Percentiles rank a stretch among this genome's conserved stretches.
phyloP scores from a whole-genome alignment of 2,888 invertebrate genomes.

The Leucania comma region DNA sequence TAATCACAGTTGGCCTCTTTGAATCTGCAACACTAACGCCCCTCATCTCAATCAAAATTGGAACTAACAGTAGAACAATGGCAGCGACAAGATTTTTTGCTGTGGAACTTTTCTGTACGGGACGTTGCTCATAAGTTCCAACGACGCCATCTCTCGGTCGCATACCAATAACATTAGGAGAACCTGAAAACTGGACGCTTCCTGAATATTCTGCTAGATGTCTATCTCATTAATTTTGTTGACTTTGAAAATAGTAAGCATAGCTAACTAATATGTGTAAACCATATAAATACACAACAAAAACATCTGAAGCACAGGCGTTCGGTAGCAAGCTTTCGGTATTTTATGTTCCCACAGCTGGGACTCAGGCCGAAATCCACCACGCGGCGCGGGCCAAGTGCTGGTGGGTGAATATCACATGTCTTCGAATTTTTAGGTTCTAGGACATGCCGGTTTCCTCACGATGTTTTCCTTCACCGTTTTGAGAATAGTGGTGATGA shows the following conservation, averaged over 20 bases:
- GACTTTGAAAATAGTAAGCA: not conserved
- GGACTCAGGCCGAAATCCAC: no score
- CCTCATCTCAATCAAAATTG: not conserved
- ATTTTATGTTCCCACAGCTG: no score
- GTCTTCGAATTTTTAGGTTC: no score
- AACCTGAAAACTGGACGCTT: not conserved
- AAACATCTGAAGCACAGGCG: no score
- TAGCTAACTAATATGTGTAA: no score
- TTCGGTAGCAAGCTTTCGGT: no score
- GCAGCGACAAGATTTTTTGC: not conserved
- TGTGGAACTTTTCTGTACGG: not conserved
- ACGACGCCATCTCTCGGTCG: constrained; percentile 39
- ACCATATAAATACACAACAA: not conserved
- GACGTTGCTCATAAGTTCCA: not conserved
- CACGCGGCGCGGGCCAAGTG: no score
- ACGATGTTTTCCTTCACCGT: no score
- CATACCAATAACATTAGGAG: not conserved
- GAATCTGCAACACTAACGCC: not conserved
- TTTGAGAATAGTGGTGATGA: no score
- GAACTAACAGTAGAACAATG: constrained; percentile 2
- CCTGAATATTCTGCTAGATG: constrained; percentile 35
- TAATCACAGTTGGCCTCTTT: no score
- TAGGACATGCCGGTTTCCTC: no score
- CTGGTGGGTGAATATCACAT: no score
- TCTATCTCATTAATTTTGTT: not conserved